A percentile compares a stretch with the other conserved stretches of the same genome.
These are phyloP conservation scores for Mustela nigripes DNA, from an alignment of 2,113 vertebrate genomes.

Conservation along the genomic window DNA sequence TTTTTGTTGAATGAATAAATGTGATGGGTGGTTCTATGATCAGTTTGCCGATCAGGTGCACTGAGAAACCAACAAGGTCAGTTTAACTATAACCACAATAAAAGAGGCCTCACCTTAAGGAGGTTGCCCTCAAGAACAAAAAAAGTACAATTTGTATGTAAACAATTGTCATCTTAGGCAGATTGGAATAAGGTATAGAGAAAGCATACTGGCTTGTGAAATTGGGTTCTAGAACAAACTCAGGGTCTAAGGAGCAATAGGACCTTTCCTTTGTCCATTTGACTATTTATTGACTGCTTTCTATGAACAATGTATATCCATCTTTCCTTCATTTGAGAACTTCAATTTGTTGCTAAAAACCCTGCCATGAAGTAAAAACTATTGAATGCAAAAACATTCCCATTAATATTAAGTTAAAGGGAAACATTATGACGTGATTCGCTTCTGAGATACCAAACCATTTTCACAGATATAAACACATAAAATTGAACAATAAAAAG, in stretches of 20 bases:
- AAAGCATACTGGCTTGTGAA: neutral
- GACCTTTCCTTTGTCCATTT: neutral
- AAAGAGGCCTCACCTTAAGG: neutral
- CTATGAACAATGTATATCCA: neutral
- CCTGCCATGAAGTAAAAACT: neutral
- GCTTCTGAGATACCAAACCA: neutral
- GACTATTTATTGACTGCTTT: neutral
- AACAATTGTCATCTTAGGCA: neutral
- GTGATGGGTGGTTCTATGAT: neutral
- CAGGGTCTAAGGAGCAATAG: neutral
- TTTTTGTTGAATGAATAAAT: neutral
- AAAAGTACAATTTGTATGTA: neutral
- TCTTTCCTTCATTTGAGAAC: neutral
- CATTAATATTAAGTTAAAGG: conserved; percentile 1
- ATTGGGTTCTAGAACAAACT: neutral
- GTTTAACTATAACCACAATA: neutral
- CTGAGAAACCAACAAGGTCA: neutral
- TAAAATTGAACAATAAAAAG: neutral
- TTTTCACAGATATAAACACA: conserved; percentile 29
- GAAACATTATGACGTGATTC: neutral
- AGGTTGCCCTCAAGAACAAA: neutral
- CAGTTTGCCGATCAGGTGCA: neutral
- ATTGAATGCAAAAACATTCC: conserved; percentile 1
- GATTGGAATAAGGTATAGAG: neutral
- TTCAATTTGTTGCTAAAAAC: conserved; percentile 34